Evolutionary conservation across 2,888 invertebrate species (phyloP).

Genomic region (Cancer borealis): DNA sequence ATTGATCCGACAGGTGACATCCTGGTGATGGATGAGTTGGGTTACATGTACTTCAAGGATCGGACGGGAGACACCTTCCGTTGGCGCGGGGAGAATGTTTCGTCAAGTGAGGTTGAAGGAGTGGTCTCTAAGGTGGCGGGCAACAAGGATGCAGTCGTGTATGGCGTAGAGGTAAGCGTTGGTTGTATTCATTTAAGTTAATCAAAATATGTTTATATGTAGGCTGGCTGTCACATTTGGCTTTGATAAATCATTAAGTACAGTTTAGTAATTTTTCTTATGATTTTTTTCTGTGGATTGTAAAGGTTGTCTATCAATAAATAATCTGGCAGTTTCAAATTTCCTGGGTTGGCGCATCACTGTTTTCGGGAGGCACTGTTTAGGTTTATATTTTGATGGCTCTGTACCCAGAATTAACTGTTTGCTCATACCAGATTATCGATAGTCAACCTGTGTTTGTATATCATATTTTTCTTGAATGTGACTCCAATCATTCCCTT

Average conservation of each 20-base stretch:
- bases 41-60: constrained; percentile 83
- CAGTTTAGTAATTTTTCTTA: background rate
- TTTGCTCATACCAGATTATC: too few relatives aligned
- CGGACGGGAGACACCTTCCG: constrained; percentile 84
- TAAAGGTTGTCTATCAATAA: too few relatives aligned
- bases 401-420: too few relatives aligned
- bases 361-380: too few relatives aligned
- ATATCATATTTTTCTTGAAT: background rate
- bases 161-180: constrained; percentile 90
- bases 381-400: too few relatives aligned
- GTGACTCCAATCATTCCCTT: background rate
- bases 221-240: background rate
- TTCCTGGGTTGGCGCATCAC: too few relatives aligned
- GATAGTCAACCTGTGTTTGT: background rate
- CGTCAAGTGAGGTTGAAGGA: constrained; percentile 97
- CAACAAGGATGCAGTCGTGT: constrained; percentile 94
- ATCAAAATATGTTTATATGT: constrained; percentile 6
- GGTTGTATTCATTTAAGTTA: background rate
- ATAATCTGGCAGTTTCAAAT: too few relatives aligned
- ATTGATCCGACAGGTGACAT: constrained; percentile 81
- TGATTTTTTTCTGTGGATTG: background rate
- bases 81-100: constrained; percentile 99
- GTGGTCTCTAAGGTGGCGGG: constrained; percentile 89
- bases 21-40: constrained; percentile 82
- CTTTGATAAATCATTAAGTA: background rate